Evolutionary conservation across 1,140 invertebrate species (phyloP).

Genomic region (Neodiprion fabricii): DNA sequence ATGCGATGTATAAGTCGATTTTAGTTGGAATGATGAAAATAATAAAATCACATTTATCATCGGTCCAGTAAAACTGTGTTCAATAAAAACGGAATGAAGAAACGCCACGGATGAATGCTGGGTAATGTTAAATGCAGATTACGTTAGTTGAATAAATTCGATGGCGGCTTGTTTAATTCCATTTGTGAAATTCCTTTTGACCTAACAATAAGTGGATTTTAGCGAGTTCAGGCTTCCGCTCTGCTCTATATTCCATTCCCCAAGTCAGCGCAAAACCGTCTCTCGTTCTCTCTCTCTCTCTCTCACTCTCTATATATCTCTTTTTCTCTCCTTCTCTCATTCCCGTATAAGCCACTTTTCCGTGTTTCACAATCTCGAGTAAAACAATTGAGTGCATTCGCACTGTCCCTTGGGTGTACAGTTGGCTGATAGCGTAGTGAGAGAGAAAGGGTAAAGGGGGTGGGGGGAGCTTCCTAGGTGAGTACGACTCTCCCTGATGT

Average conservation of each 20-base stretch:
- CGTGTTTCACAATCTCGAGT: constrained; percentile 52
- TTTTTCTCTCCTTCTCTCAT: constrained; percentile 9
- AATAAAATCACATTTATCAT: no score
- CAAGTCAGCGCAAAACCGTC: background rate
- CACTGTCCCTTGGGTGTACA: constrained; percentile 35
- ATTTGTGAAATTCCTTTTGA: background rate
- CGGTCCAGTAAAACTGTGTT: no score
- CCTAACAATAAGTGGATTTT: background rate
- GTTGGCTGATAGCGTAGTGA: no score
- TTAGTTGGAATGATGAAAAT: no score
- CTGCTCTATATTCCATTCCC: background rate
- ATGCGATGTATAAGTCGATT: no score
- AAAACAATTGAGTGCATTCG: constrained; percentile 52
- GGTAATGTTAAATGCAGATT: no score
- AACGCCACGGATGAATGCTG: no score
- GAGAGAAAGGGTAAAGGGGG: no score
- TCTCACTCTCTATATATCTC: constrained; percentile 10
- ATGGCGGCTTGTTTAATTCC: background rate
- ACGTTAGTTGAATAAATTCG: background rate
- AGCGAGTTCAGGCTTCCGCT: background rate
- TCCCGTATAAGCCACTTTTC: constrained; percentile 44
- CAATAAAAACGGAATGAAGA: no score
- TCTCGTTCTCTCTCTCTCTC: constrained; percentile 1
- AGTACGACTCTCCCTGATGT: no score
- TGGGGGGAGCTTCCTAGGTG: no score